phyloP scores from a whole-genome alignment of 2,113 vertebrate genomes.

The Phasianus colchicus region DNA sequence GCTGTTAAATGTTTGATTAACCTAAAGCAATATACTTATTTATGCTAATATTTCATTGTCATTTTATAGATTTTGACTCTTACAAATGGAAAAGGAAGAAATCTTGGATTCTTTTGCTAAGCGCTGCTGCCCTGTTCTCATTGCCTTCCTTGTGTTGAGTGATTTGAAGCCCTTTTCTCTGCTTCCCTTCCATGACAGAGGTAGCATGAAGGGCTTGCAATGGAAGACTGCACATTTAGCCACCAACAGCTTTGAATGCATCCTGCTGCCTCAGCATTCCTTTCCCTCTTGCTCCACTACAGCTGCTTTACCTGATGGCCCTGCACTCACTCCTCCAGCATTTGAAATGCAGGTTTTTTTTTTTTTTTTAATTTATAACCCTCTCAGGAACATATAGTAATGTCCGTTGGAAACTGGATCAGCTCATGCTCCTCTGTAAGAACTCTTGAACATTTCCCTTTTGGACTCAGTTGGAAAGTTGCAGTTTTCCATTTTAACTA shows the following conservation, averaged over 20 bases:
- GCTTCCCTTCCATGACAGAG: background rate
- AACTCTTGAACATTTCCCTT: slow-evolving; percentile 7
- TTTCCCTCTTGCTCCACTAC: background rate
- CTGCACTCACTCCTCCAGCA: background rate
- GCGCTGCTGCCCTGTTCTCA: background rate
- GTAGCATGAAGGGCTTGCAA: background rate
- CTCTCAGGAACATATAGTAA: background rate
- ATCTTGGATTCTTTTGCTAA: background rate
- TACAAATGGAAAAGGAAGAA: background rate
- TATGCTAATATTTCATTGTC: background rate
- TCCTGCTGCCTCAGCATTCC: background rate
- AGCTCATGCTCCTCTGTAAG: background rate
- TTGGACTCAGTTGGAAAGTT: background rate
- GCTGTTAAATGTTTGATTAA: background rate
- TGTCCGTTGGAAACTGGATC: background rate
- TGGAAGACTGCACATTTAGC: accelerated
- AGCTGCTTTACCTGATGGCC: background rate
- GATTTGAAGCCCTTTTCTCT: background rate
- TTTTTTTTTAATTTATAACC: slow-evolving; percentile 11
- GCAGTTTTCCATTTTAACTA: slow-evolving; percentile 15
- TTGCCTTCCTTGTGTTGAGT: background rate
- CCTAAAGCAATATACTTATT: accelerated
- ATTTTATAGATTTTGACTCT: background rate
- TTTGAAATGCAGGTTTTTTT: background rate
- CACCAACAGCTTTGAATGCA: background rate